Evolutionary conservation across 2,113 vertebrate genomes (phyloP).

Genomic region (Protobothrops mucrosquamatus): DNA sequence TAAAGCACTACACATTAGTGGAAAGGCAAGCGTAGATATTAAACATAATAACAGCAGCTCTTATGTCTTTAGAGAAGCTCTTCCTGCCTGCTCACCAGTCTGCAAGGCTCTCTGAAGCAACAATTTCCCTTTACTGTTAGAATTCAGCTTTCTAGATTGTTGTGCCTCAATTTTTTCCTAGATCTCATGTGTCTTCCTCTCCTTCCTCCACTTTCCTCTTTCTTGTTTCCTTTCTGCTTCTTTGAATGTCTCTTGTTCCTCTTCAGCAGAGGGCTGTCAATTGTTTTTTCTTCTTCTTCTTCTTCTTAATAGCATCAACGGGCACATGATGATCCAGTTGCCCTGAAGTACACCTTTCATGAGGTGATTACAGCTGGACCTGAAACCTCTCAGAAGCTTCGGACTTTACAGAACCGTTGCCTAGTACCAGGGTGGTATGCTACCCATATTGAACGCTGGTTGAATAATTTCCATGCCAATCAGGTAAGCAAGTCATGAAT

Average conservation of each 20-base stretch:
- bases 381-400: constrained; percentile 76
- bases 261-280: background rate
- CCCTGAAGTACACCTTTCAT: constrained; percentile 92
- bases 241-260: background rate
- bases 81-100: background rate
- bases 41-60: background rate
- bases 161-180: background rate
- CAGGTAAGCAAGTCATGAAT: constrained; percentile 74
- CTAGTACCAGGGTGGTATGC: constrained; percentile 93
- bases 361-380: constrained; percentile 87
- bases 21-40: background rate
- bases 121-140: background rate
- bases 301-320: constrained; percentile 84
- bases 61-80: background rate
- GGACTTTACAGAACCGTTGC: constrained; percentile 90
- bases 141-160: background rate
- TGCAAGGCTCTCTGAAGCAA: background rate
- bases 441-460: constrained; percentile 91
- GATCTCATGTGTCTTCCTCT: background rate
- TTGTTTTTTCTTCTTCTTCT: background rate
- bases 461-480: constrained; percentile 87
- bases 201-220: background rate
- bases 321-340: constrained; percentile 88
- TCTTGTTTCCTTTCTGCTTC: background rate
- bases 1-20: background rate